Base-by-base conservation (phyloP, 2,113 vertebrate genomes). In the Delphinapterus leucas region DNA sequence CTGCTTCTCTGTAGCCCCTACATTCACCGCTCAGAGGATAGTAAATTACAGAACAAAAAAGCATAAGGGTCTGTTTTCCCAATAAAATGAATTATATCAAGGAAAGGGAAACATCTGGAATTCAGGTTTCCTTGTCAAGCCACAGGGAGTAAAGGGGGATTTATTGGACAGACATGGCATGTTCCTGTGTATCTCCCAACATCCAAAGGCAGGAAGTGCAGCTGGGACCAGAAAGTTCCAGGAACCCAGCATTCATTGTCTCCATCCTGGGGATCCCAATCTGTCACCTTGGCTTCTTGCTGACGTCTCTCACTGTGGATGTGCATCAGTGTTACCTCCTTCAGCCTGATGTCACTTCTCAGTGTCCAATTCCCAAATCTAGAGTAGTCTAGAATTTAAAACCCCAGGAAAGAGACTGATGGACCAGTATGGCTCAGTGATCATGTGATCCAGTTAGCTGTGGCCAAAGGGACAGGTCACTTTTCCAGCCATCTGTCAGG, bases 161-260 rank as follows among this genome's bases (percentile, higher is more conserved):
- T 82, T 55, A 33, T 1, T 36, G 55, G 68, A 18, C 31, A 41
- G 33, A 65, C 0, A 0, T 0, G 63, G 41, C 2, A 1, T 23
- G 31, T 38, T 41, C 71, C 89, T 61, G 28, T 41, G 41, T 4
- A 6, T 63, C n/a, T 79, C 25, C 17, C 28, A 5, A 17, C 17
- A 25, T 8, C 73, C 41, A n/a, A 28, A 79, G 55, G 87, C 10
- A n/a, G 38, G 23, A 41, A 14, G 5, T 33, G n/a, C 13, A 65
- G 61, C n/a, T 13, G 0, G 31, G 53, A 53, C 2, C 3, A 38
- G n/a, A 17, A 44, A 21, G 26, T 58, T 80, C 49, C 23, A 7
- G n/a, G 23, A 79, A 36, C 15, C 31, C 18, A 9, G 2, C 49
- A 14, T 10, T 28, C 33, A 4, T 1, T 1, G 15, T 36, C 36